Evolutionary conservation across 2,113 vertebrate species (phyloP), one percentile per base, ranked within the genome.

Genomic region (Pungitius pungitius): DNA sequence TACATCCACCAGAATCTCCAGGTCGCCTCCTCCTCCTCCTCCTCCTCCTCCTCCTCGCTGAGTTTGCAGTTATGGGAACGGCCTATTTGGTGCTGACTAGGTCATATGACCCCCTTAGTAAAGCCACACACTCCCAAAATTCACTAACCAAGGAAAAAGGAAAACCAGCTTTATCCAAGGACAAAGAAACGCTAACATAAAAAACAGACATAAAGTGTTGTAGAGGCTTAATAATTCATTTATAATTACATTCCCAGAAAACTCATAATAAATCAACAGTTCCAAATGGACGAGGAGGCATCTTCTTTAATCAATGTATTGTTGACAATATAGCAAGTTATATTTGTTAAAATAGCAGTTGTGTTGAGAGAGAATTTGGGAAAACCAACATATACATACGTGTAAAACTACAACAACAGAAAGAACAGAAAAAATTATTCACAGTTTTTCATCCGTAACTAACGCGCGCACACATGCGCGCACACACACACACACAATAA

Each of bases 251-350:
- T 27, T n/a, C 30, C 17, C 26, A n/a, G 26, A 18, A 47, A 62
- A 33, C 22, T 8, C 4, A 52, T 24, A 62, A 74, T 45, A 69
- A 83, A 78, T 45, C 39, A 83, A 80, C 62, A 52, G 79, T 80
- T 88, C 86, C 57, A 77, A 90, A 92, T 66, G 82, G 85, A 92
- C 81, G 88, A 85, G 75, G 78, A 88, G 80, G 55, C 78, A 75
- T 88, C 81, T 93, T 92, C 81, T 93, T 92, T 93, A 92, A 91
- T 92, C 80, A 85, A 67, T 80, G 85, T 86, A 58, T 81, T 69
- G 75, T 83, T 79, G 87, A 92, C 89, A 90, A 87, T 85, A 90
- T 80, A 83, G 88, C 79, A 85, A 90, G 78, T 83, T 87, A 89
- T 87, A 80, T 90, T 87, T 55, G 82, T 86, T 91, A 91, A 92